Percentiles rank a stretch among this genome's conserved stretches.
Evolutionary conservation across 2,113 vertebrate genomes (phyloP).

Genomic region (Phalacrocorax pelagicus): DNA sequence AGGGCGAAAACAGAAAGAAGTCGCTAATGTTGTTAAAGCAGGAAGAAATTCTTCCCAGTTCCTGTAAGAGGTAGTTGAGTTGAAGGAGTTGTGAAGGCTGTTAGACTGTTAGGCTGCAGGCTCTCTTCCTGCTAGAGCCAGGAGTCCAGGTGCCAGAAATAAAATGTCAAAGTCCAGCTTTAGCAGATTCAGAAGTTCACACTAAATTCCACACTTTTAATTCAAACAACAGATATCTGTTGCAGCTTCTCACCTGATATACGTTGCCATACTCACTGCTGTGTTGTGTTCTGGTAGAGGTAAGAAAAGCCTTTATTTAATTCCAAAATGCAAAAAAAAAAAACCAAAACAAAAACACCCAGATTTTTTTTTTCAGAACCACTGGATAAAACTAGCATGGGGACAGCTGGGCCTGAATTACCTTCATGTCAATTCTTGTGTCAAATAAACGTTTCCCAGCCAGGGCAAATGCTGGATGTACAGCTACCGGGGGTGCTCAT

Average conservation of each 20-base stretch:
- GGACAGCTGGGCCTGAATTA: no score
- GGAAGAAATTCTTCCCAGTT: not conserved
- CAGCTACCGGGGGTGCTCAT: not conserved
- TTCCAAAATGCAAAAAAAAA: not conserved
- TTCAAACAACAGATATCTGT: not conserved
- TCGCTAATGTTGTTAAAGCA: not conserved
- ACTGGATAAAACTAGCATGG: not conserved
- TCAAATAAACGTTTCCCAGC: not conserved
- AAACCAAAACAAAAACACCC: no score
- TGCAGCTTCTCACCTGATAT: not conserved
- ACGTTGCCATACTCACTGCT: not conserved
- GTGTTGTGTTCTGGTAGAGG: not conserved
- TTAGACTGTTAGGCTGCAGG: not conserved
- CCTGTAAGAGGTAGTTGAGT: no score
- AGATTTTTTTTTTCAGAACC: not conserved
- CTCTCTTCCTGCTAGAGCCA: accelerated
- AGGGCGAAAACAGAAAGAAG: not conserved
- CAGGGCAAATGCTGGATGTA: accelerated
- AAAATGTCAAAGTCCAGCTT: not conserved
- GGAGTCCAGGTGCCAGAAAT: not conserved
- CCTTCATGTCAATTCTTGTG: not conserved
- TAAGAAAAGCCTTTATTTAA: not conserved
- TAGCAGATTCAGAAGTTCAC: not conserved
- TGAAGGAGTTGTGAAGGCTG: not conserved
- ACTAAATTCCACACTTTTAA: not conserved